Evolutionary conservation across 2,113 vertebrate genomes (phyloP).

Genomic region (Fregetta grallaria): DNA sequence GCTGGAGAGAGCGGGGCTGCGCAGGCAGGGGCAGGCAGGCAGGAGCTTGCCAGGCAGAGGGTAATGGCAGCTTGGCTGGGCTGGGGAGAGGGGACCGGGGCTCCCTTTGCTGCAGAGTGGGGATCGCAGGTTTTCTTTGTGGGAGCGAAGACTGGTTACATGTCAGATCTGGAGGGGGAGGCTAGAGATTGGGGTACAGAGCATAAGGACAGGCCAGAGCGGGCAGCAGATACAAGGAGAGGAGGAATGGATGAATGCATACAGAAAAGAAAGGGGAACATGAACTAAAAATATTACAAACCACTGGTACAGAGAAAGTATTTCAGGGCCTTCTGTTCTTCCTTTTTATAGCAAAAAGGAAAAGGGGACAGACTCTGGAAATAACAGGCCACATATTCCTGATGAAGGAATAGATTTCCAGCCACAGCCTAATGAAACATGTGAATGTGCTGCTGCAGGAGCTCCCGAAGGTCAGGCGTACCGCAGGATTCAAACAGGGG

Average conservation of each 20-base stretch:
- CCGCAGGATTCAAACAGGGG: background rate
- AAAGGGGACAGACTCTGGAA: background rate
- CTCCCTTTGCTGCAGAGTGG: background rate
- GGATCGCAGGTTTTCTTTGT: background rate
- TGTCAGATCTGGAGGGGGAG: background rate
- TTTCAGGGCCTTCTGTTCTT: background rate
- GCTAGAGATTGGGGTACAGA: background rate
- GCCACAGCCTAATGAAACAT: background rate
- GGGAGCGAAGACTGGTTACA: background rate
- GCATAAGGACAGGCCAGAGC: background rate
- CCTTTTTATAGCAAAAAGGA: constrained; percentile 14
- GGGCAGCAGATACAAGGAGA: background rate
- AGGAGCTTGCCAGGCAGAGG: background rate
- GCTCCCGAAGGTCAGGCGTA: background rate
- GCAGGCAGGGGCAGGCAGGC: background rate
- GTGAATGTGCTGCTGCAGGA: background rate
- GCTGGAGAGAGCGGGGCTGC: accelerated
- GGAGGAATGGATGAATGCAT: background rate
- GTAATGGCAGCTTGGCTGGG: background rate
- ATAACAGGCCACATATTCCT: background rate
- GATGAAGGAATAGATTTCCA: background rate
- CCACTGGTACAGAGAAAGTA: background rate
- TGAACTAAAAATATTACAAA: constrained; percentile 18
- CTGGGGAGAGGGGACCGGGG: background rate
- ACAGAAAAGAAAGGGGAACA: background rate